Conservation (phyloP, 2,797 vertebrate species). For the Ctenochaetus hawaiiensis region DNA sequence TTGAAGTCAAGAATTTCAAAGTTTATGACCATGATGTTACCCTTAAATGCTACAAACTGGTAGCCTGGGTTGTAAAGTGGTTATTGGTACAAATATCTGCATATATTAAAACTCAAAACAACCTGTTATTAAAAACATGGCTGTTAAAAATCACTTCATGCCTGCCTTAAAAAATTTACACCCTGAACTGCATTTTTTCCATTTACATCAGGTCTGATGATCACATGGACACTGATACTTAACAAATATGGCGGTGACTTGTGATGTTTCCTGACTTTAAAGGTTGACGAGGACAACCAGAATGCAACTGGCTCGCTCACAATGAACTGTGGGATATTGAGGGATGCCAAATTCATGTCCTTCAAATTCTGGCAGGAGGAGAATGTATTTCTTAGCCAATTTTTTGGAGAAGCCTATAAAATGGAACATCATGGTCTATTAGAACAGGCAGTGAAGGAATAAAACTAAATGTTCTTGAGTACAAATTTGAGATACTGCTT, state of each 20-base stretch:
- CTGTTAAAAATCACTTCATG: background rate
- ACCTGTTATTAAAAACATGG: too few species aligned
- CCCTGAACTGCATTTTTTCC: background rate
- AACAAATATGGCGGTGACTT: background rate
- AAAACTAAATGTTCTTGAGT: too few species aligned
- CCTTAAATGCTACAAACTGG: background rate
- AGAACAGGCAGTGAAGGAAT: background rate
- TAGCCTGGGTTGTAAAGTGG: background rate
- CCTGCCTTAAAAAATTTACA: background rate
- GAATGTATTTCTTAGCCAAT: background rate
- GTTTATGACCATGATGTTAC: background rate
- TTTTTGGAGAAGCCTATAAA: conserved; percentile 12
- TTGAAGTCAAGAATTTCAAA: background rate
- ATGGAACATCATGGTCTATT: background rate
- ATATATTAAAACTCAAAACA: background rate
- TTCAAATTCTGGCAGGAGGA: background rate
- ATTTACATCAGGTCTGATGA: background rate
- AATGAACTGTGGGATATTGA: background rate
- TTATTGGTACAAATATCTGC: background rate
- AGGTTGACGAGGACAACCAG: background rate
- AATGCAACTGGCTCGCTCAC: background rate
- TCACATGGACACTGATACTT: background rate
- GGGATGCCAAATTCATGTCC: background rate
- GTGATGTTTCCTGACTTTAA: background rate
- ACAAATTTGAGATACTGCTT: too few species aligned